These are phyloP conservation scores for Hydrozoanthus tunicans DNA, from an alignment of 64 coral and sea anemone species.

Conservation along the genomic window DNA sequence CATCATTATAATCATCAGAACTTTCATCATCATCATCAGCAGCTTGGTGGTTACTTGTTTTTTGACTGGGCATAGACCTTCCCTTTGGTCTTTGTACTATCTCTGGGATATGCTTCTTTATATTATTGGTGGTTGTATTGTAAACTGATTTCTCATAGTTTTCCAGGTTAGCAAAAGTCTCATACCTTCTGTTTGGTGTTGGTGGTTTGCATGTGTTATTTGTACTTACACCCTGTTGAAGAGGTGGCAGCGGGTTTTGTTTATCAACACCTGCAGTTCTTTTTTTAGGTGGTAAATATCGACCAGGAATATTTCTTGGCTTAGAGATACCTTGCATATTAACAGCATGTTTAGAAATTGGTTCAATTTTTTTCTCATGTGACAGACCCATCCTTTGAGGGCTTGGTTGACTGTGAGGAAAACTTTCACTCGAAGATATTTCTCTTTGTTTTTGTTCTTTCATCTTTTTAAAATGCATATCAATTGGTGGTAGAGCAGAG, in stretches of 20 bases:
- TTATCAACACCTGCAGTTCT: constrained; percentile 80
- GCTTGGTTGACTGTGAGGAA: background rate
- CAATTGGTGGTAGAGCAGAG: constrained; percentile 80
- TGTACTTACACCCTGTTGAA: constrained; percentile 18
- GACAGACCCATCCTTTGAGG: constrained; percentile 7
- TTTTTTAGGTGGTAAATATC: constrained; percentile 51
- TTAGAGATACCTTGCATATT: background rate
- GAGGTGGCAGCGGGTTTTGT: constrained; percentile 83
- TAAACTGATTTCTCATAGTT: constrained; percentile 19
- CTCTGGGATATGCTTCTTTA: constrained; percentile 20
- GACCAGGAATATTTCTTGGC: background rate
- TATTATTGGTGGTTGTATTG: constrained; percentile 42
- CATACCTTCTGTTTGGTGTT: constrained; percentile 87
- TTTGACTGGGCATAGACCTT: background rate
- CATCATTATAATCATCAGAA: constrained; percentile 6
- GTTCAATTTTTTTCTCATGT: constrained; percentile 23
- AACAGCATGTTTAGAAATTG: background rate
- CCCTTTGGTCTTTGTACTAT: background rate
- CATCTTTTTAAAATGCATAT: constrained; percentile 72
- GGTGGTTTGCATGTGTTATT: constrained; percentile 52
- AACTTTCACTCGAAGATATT: constrained; percentile 13
- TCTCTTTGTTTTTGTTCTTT: constrained; percentile 64
- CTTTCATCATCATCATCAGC: background rate
- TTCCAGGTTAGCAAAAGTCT: constrained; percentile 59
- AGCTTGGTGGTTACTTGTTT: constrained; percentile 13